Evolutionary conservation across 2,888 invertebrate species (phyloP).

Genomic region (Eupithecia pulchellata): DNA sequence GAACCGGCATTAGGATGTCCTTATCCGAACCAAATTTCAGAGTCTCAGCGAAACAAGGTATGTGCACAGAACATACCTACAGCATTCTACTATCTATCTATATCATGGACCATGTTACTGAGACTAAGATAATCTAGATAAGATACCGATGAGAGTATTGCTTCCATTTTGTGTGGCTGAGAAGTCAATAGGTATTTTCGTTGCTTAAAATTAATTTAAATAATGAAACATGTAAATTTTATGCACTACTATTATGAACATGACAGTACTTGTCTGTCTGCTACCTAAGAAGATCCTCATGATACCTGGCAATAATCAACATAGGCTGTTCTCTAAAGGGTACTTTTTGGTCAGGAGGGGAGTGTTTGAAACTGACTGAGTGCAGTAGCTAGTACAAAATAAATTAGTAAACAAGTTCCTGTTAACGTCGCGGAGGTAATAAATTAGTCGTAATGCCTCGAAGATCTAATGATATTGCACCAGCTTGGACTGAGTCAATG

Average conservation of each 20-base stretch:
- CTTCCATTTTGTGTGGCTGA: neutral
- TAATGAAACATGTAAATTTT: neutral
- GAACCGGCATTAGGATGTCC: neutral
- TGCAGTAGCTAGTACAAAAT: neutral
- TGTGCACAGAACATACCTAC: neutral
- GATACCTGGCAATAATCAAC: neutral
- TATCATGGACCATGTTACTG: neutral
- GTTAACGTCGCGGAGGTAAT: neutral
- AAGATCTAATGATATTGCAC: neutral
- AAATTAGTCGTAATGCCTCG: slow-evolving; percentile 6
- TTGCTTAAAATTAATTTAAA: neutral
- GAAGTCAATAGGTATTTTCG: neutral
- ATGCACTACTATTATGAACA: neutral
- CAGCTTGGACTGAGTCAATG: slow-evolving; percentile 44
- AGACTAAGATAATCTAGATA: neutral
- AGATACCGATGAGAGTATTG: neutral
- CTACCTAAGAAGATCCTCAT: neutral
- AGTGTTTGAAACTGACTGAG: neutral
- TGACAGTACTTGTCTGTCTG: neutral
- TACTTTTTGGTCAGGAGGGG: neutral
- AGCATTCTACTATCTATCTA: neutral
- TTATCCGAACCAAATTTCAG: neutral
- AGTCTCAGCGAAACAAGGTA: neutral
- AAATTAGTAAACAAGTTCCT: slow-evolving; percentile 1
- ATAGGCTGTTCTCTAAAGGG: neutral